These are phyloP conservation scores for Pachyrhynchus sulphureomaculatus DNA, from an alignment of 1,140 invertebrate species.

Conservation along the genomic window DNA sequence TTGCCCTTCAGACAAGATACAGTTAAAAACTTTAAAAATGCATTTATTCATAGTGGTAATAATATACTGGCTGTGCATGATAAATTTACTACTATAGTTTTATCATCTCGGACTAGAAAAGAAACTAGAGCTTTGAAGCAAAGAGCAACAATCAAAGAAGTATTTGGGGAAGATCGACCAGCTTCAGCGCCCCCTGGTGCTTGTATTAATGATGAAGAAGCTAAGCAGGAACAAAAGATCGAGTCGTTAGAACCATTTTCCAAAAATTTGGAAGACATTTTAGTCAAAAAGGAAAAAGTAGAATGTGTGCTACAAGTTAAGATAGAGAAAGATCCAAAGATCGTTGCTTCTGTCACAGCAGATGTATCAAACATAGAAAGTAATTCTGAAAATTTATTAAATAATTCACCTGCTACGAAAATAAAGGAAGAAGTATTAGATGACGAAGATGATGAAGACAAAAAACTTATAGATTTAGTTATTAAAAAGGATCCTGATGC, in stretches of 20 bases:
- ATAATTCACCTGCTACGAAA: background rate
- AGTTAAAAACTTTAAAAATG: constrained; percentile 66
- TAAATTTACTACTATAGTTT: constrained; percentile 68
- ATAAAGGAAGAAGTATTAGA: constrained; percentile 37
- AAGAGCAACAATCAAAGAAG: constrained; percentile 74
- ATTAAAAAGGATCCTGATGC: constrained; percentile 34
- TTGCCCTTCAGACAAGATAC: constrained; percentile 71
- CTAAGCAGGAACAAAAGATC: constrained; percentile 20
- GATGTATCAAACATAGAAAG: background rate
- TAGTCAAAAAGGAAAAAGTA: constrained; percentile 36
- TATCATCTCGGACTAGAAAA: constrained; percentile 73
- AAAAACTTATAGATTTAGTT: constrained; percentile 25
- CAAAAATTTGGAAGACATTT: constrained; percentile 31
- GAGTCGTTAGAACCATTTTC: constrained; percentile 20
- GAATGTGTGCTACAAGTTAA: constrained; percentile 5
- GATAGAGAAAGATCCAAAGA: constrained; percentile 8
- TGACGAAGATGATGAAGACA: constrained; percentile 34
- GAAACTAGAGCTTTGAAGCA: constrained; percentile 75
- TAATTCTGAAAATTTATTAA: constrained; percentile 18
- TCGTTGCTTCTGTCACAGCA: constrained; percentile 27
- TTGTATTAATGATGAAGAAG: constrained; percentile 50
- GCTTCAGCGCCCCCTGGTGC: constrained; percentile 59
- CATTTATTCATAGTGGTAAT: constrained; percentile 65
- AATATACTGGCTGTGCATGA: constrained; percentile 57
- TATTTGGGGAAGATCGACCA: constrained; percentile 73